These are phyloP conservation scores for Eubasilissa regina DNA, from an alignment of 1,140 invertebrate genomes.

Conservation along the genomic window DNA sequence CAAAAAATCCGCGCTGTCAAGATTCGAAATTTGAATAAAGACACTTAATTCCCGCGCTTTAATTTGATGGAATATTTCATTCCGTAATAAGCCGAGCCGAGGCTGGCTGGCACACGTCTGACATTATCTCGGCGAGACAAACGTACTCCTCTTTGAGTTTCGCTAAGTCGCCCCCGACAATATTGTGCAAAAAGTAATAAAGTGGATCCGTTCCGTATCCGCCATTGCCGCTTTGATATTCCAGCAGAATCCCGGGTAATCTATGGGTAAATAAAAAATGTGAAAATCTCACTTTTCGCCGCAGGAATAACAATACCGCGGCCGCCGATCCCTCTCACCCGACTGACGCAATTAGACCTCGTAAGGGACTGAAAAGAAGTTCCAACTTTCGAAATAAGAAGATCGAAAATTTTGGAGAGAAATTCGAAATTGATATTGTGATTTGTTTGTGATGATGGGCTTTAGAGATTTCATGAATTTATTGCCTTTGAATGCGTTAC, in stretches of 20 bases:
- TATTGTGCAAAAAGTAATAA: constrained; percentile 51
- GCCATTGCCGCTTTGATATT: constrained; percentile 10
- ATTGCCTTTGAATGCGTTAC: not conserved
- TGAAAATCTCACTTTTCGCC: constrained; percentile 35
- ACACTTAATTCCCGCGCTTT: constrained; percentile 25
- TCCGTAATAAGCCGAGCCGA: constrained; percentile 36
- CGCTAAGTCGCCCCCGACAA: constrained; percentile 42
- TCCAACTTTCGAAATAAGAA: not conserved
- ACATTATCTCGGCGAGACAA: constrained; percentile 40
- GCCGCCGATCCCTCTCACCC: constrained; percentile 7
- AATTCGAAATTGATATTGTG: constrained; percentile 28
- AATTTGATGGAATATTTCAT: constrained; percentile 43
- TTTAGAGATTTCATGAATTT: not conserved
- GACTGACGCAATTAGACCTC: constrained; percentile 29
- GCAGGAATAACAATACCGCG: constrained; percentile 28
- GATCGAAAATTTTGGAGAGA: not conserved
- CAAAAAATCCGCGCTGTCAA: not conserved
- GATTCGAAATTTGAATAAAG: constrained; percentile 32
- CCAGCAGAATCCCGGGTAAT: constrained; percentile 9
- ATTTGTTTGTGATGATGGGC: constrained; percentile 16
- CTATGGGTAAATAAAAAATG: constrained; percentile 41
- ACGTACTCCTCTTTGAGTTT: constrained; percentile 44
- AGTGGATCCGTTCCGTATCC: constrained; percentile 23
- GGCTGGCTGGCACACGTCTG: constrained; percentile 29
- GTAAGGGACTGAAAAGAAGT: constrained; percentile 16